Evolutionary conservation across 1,140 invertebrate species (phyloP).

Genomic region (Oscheius sp.): DNA sequence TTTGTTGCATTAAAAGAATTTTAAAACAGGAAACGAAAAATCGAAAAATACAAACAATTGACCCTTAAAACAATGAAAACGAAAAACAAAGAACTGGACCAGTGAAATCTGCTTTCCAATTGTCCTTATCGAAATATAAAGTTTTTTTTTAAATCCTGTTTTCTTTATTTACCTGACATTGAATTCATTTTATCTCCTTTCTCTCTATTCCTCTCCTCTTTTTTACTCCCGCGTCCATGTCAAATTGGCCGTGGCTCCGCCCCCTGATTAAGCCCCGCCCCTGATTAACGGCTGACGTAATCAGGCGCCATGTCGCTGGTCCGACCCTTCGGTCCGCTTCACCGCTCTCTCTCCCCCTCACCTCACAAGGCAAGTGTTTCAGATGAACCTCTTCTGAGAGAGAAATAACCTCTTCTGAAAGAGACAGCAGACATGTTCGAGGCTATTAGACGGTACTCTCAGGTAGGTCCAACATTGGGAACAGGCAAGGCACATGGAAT

Average conservation of each 20-base stretch:
- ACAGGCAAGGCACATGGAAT: too few species aligned
- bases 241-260: background rate
- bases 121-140: too few species aligned
- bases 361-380: background rate
- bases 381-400: background rate
- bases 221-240: background rate
- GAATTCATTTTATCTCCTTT: too few species aligned
- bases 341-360: background rate
- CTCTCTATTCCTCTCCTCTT: background rate
- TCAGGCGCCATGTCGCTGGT: background rate
- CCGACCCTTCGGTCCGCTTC: background rate
- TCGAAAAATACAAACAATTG: too few species aligned
- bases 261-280: background rate
- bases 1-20: too few species aligned
- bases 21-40: too few species aligned
- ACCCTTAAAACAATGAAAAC: too few species aligned
- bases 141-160: too few species aligned
- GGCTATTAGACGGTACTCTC: conserved; percentile 3
- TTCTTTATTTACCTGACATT: too few species aligned
- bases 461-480: background rate
- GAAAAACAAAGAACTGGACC: too few species aligned
- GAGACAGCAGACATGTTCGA: background rate
- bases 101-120: too few species aligned
- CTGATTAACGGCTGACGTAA: too few species aligned
- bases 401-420: background rate